These are phyloP conservation scores for Leptopilina syphax DNA, from an alignment of 2,888 invertebrate species.

Conservation along the genomic window DNA sequence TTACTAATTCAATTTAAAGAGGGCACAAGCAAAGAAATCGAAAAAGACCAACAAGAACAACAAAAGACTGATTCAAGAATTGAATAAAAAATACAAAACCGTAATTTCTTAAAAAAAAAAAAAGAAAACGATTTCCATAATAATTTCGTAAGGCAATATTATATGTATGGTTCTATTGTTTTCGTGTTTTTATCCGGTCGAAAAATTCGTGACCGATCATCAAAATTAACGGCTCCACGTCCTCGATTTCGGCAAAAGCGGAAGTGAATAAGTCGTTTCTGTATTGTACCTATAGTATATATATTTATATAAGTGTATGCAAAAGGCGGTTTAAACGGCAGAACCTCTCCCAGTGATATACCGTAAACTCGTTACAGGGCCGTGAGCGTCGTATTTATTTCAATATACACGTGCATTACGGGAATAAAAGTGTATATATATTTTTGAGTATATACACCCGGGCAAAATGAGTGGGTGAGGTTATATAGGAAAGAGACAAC, in stretches of 20 bases:
- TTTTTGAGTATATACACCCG: background rate
- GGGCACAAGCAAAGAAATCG: no score
- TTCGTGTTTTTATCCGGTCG: conserved; percentile 46
- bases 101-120: no score
- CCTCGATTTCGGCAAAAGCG: conserved; percentile 71
- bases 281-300: conserved; percentile 5
- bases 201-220: conserved; percentile 61
- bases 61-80: background rate
- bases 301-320: conserved; percentile 59
- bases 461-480: conserved; percentile 46
- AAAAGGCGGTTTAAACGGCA: conserved; percentile 58
- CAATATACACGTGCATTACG: conserved; percentile 25
- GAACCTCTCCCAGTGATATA: conserved; percentile 52
- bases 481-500: conserved; percentile 47
- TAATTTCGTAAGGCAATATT: conserved; percentile 9
- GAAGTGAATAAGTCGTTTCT: conserved; percentile 63
- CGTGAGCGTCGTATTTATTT: conserved; percentile 46
- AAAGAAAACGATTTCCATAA: conserved; percentile 12
- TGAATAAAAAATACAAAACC: background rate
- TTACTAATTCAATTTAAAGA: no score
- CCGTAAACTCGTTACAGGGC: conserved; percentile 64
- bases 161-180: conserved; percentile 22
- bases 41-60: no score
- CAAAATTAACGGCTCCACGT: conserved; percentile 66
- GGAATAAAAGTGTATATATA: conserved; percentile 26